Evolutionary conservation across 2,797 vertebrate genomes (phyloP), one percentile per base, ranked within the genome.

Genomic region (Botia kubotai): DNA sequence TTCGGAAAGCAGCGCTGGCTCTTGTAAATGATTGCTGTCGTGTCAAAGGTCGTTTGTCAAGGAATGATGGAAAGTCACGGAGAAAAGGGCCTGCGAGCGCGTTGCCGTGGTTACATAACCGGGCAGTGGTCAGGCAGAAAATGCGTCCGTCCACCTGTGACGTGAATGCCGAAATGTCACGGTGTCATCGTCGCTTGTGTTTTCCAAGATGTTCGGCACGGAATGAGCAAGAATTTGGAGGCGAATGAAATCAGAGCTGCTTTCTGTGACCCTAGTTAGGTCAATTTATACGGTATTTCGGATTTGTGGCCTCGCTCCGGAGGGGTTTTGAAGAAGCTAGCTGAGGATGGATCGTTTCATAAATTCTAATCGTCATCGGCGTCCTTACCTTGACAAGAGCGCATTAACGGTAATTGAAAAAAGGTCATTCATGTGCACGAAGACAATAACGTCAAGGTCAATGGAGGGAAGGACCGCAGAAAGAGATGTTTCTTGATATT

Each of bases 71-170:
- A 72, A 79, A 85, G 85, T 82, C 48, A 11, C 12, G 8, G 0
- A 78, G 80, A 68, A 16, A 52, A 67, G 23, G 48, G 75, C 73
- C 53, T 78, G 4, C 19, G 5, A 77, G 80, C 16, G 16, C 12
- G 65, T 90, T 80, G n/a, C 87, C 84, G 90, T 90, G 90, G 89
- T 77, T 89, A 89, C 88, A 29, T 62, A 70, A 70, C 43, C 68
- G 43, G 55, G 43, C 55, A 19, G 12, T 39, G 77, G 69, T 69
- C 69, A 48, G 77, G 57, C 75, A 73, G 13, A 26, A 76, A 55
- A 62, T 60, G 39, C 16, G 43, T 80, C 77, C 50, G 52, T 80
- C 77, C 50, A 58, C 53, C 14, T 26, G 4, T 72, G 79, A 69
- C 12, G 26, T 23, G 17, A 60, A 55, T 72, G 43, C 23, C 52